A percentile compares a stretch with the other conserved stretches of the same genome.
Conservation (phyloP, 2,113 vertebrate genomes). For the Sinocyclocheilus maitianheensis region DNA sequence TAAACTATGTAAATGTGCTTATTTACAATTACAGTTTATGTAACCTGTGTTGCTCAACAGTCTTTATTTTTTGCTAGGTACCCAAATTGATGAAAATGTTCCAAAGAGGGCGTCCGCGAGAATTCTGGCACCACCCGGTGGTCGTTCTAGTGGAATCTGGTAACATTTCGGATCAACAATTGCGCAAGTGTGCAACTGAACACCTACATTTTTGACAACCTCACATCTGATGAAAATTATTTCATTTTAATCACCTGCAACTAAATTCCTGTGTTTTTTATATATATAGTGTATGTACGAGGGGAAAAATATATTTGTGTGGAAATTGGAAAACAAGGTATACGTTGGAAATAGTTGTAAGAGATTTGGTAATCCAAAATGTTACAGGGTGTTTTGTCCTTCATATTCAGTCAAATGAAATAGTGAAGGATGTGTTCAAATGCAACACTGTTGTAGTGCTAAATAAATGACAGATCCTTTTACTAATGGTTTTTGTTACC, state of each 20-base stretch:
- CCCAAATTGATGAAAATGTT: slow-evolving; percentile 92
- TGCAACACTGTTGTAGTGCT: background rate
- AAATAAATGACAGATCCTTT: slow-evolving; percentile 2
- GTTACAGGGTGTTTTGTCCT: slow-evolving; percentile 30
- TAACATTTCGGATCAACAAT: slow-evolving; percentile 68
- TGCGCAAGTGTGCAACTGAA: slow-evolving; percentile 49
- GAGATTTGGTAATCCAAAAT: slow-evolving; percentile 29
- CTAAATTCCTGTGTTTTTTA: slow-evolving; percentile 41
- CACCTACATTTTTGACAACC: slow-evolving; percentile 46
- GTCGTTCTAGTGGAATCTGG: slow-evolving; percentile 93
- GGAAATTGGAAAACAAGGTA: slow-evolving; percentile 50
- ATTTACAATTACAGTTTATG: background rate
- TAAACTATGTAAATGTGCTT: no score
- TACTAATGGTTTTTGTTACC: slow-evolving; percentile 26
- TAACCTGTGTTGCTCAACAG: background rate
- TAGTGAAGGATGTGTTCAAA: background rate
- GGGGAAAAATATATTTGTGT: slow-evolving; percentile 10
- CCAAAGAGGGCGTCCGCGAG: slow-evolving; percentile 93
- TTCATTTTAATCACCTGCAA: slow-evolving; percentile 45
- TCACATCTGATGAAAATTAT: slow-evolving; percentile 50
- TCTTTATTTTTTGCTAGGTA: slow-evolving; percentile 72
- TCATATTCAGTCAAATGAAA: slow-evolving; percentile 10
- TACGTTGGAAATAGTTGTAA: slow-evolving; percentile 18
- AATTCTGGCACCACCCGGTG: slow-evolving; percentile 93
- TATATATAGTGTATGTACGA: background rate